Evolutionary conservation across 2,113 vertebrate species (phyloP).

Genomic region (Pavo muticus): DNA sequence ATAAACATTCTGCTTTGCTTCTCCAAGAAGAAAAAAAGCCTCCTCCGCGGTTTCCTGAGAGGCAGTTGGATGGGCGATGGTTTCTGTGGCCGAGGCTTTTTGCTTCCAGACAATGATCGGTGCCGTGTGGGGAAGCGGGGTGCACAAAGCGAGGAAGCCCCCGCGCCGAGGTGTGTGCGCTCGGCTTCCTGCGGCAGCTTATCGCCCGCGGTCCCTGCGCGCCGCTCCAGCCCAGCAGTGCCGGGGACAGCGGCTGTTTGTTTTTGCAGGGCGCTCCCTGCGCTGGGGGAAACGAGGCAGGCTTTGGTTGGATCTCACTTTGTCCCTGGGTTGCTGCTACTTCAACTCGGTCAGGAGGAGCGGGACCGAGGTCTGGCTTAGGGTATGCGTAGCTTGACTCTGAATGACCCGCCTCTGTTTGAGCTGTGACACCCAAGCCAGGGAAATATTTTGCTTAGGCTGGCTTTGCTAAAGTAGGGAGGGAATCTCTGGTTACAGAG

Average conservation of each 20-base stretch:
- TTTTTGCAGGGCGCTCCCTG: conserved; percentile 75
- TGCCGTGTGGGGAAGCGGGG: conserved; percentile 30
- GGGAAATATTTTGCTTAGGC: conserved; percentile 38
- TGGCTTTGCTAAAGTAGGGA: not conserved
- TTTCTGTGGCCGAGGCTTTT: conserved; percentile 35
- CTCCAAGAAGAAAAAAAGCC: not conserved
- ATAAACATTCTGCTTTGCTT: conserved; percentile 65
- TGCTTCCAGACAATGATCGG: conserved; percentile 62
- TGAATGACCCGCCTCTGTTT: conserved; percentile 4
- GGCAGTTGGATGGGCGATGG: conserved; percentile 41
- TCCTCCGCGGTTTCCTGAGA: conserved; percentile 57
- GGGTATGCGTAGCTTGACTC: not conserved
- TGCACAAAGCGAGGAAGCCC: conserved; percentile 79
- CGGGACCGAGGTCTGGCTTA: not conserved
- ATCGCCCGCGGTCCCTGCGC: conserved; percentile 1
- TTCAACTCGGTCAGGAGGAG: not conserved
- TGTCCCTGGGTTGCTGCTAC: not conserved
- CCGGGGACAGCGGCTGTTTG: conserved; percentile 65
- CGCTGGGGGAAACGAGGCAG: conserved; percentile 68
- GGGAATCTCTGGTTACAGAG: conserved; percentile 13
- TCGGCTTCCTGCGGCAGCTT: conserved; percentile 55
- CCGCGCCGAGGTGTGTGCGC: conserved; percentile 17
- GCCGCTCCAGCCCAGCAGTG: not conserved
- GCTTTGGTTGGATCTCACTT: conserved; percentile 68
- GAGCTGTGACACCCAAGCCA: not conserved